Base-by-base conservation (phyloP, 2,113 vertebrate genomes). In the Gallinago jamesoni region DNA sequence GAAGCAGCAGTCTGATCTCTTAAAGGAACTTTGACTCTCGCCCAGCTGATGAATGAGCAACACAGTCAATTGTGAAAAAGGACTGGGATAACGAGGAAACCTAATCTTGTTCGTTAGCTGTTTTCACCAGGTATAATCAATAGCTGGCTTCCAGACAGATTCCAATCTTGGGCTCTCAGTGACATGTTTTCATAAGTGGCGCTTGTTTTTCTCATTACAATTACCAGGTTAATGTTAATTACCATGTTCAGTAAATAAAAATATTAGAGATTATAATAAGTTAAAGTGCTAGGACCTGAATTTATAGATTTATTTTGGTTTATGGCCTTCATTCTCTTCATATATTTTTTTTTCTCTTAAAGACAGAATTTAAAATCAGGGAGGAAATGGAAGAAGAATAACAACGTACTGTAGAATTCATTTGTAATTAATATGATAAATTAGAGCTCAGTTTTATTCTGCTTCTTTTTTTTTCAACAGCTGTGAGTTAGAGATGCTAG, bases 11-110 rank as follows among this genome's bases (percentile, higher is more conserved):
- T 52, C 77, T 2, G 1, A 22, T 6, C 16, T 66, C 50, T 68
- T 52, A 73, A 60, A 91, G 48, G 45, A 66, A 66, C 59, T 57
- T 66, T 50, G 24, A 74, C 22, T 37, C 67, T 92, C 59, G 31
- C 23, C 76, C 43, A 69, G n/a, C n/a, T 80, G 93, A 80, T 88
- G 90, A 93, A 68, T 80, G 75, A 95, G 56, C n/a, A 80, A 12
- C 1, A 2, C 67, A 67, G 37, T 57, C 87, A 88, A 19, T 62
- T 88, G 62, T 77, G 31, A 59, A 62, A 72, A 75, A 88, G 1
- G 4, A 33, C 70, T 77, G 31, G 67, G 67, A 67, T 25, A 79
- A 85, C 41, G 33, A 92, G 23, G 68, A 93, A 95, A 73, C 33
- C 28, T 62, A 45, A 85, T 47, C 35, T 81, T 59, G 24, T 30